phyloP scores from a whole-genome alignment of 30 jellyfish, hydroid and myxozoan species.

The Aurelia sp. region DNA sequence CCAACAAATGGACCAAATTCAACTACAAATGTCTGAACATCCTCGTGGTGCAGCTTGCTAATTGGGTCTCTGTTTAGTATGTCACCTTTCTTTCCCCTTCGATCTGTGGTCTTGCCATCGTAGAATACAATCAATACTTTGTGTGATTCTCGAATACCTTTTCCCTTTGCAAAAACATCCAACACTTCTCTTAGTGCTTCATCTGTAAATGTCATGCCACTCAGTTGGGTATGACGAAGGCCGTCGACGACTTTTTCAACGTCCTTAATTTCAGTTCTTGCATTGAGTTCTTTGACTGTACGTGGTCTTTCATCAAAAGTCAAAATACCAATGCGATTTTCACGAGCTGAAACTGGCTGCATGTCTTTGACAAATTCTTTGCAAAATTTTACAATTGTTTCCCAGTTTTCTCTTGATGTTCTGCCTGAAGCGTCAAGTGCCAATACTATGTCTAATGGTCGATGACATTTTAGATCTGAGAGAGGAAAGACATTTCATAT shows the following conservation, averaged over 20 bases:
- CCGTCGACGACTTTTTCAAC: slow-evolving; percentile 29
- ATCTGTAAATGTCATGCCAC: slow-evolving; percentile 75
- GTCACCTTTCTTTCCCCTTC: slow-evolving; percentile 62
- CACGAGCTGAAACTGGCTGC: slow-evolving; percentile 61
- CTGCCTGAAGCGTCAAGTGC: slow-evolving; percentile 76
- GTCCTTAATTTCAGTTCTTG: slow-evolving; percentile 8
- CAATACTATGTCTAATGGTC: slow-evolving; percentile 56
- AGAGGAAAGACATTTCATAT: no score
- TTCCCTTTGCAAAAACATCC: slow-evolving; percentile 30
- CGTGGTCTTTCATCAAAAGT: slow-evolving; percentile 65
- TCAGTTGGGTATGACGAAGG: slow-evolving; percentile 12
- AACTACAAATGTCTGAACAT: slow-evolving; percentile 58
- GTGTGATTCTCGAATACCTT: slow-evolving; percentile 54
- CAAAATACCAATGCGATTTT: slow-evolving; percentile 52
- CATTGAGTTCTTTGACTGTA: slow-evolving; percentile 44
- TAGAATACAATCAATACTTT: slow-evolving; percentile 59
- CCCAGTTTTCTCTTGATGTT: slow-evolving; percentile 54
- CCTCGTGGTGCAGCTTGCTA: slow-evolving; percentile 23
- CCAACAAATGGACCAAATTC: slow-evolving; percentile 69
- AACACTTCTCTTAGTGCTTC: slow-evolving; percentile 59
- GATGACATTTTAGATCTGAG: slow-evolving; percentile 64
- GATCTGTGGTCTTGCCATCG: slow-evolving; percentile 72
- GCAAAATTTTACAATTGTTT: slow-evolving; percentile 48
- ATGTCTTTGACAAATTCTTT: slow-evolving; percentile 34
- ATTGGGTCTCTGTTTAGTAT: slow-evolving; percentile 40